These are phyloP conservation scores for Drosophila cyrtoloma DNA, from an alignment of 2,888 invertebrate species.

Conservation along the genomic window DNA sequence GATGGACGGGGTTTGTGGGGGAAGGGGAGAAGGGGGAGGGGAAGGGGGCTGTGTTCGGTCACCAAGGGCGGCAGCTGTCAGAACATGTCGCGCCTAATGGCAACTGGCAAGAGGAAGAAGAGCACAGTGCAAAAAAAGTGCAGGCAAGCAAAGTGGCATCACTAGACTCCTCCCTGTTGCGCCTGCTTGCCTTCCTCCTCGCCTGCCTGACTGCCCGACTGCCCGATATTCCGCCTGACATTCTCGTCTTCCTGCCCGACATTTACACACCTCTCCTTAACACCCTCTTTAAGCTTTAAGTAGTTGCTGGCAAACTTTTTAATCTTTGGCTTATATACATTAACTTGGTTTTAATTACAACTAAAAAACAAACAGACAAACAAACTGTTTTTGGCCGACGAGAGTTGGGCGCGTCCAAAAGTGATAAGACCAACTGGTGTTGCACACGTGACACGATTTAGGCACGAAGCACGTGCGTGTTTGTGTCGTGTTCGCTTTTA, in stretches of 20 bases:
- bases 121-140: constrained; percentile 33
- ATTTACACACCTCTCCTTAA: background rate
- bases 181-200: background rate
- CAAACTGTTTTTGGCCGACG: constrained; percentile 40
- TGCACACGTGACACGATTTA: constrained; percentile 6
- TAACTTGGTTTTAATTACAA: constrained; percentile 83
- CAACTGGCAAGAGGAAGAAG: constrained; percentile 39
- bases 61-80: constrained; percentile 35
- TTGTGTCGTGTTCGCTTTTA: background rate
- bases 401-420: constrained; percentile 55
- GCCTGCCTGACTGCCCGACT: background rate
- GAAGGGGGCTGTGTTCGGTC: background rate
- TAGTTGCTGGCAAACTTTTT: constrained; percentile 54
- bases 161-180: constrained; percentile 34
- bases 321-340: constrained; percentile 81
- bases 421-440: constrained; percentile 39
- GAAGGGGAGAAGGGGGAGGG: background rate
- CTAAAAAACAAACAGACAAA: constrained; percentile 37
- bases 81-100: constrained; percentile 55
- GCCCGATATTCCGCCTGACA: background rate
- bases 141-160: constrained; percentile 37
- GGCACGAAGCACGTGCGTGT: background rate
- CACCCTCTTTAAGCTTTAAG: constrained; percentile 28
- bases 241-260: background rate
- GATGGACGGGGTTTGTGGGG: background rate